A percentile compares a stretch with the other conserved stretches of the same genome.
Evolutionary conservation across 2,113 vertebrate species (phyloP).

Genomic region (Argyrosomus japonicus): DNA sequence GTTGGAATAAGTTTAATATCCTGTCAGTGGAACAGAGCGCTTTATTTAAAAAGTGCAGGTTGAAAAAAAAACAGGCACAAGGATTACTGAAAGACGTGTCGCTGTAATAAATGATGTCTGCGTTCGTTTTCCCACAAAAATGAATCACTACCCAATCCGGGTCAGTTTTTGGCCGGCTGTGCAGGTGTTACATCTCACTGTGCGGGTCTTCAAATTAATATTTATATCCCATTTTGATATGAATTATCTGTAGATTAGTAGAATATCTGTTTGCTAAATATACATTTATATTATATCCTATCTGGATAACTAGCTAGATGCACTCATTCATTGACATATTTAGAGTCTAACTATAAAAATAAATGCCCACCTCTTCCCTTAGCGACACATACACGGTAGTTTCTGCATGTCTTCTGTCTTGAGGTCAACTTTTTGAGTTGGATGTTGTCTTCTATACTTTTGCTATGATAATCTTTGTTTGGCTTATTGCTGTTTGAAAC

Average conservation of each 20-base stretch:
- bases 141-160: neutral
- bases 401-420: slow-evolving; percentile 23
- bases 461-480: slow-evolving; percentile 24
- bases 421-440: slow-evolving; percentile 21
- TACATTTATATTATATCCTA: neutral
- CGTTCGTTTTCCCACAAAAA: neutral
- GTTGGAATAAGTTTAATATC: neutral
- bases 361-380: too few species aligned
- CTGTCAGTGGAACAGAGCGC: neutral
- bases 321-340: neutral
- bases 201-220: neutral
- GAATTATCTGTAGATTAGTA: neutral
- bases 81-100: neutral
- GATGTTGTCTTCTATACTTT: slow-evolving; percentile 16
- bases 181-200: neutral
- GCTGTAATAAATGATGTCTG: neutral
- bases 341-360: neutral
- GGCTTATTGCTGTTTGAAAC: slow-evolving; percentile 23
- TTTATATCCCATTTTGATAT: neutral
- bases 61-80: neutral
- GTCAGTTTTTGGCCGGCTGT: neutral
- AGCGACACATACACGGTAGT: neutral
- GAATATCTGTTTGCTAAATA: neutral
- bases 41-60: neutral
- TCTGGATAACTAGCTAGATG: neutral